Evolutionary conservation across 2,797 vertebrate genomes (phyloP).

Genomic region (Notolepis coatsorum): DNA sequence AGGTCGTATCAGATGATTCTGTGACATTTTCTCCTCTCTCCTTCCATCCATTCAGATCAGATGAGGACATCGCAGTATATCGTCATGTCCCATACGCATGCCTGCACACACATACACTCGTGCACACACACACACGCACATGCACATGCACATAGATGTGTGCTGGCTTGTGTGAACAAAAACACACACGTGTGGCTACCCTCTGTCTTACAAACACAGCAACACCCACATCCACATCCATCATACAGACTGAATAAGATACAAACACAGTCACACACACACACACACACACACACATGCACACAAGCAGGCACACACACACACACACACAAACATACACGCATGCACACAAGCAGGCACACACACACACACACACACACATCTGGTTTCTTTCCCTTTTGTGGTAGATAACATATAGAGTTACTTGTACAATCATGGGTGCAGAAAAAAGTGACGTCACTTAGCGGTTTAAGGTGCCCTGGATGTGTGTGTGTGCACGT

Average conservation of each 20-base stretch:
- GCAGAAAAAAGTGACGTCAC: constrained; percentile 66
- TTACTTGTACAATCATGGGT: constrained; percentile 40
- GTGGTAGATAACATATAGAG: constrained; percentile 18
- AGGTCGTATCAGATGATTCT: constrained; percentile 62
- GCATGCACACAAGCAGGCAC: constrained; percentile 20
- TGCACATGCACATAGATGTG: constrained; percentile 16
- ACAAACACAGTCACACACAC: too few relatives aligned
- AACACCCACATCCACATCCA: too few relatives aligned
- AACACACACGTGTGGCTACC: too few relatives aligned
- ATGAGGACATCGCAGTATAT: constrained; percentile 41
- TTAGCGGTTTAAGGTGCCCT: neutral
- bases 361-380: constrained; percentile 19
- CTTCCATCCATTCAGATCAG: constrained; percentile 38
- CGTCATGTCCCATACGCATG: too few relatives aligned
- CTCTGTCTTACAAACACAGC: too few relatives aligned
- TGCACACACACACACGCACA: constrained; percentile 13
- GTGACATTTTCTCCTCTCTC: constrained; percentile 55
- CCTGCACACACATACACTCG: constrained; percentile 22
- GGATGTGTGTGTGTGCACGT: neutral
- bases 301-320: constrained; percentile 3
- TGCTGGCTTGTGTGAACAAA: too few relatives aligned
- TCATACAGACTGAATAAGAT: too few relatives aligned
- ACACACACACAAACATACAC: neutral
- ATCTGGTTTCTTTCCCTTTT: constrained; percentile 24
- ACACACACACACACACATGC: neutral